Base-by-base conservation (phyloP, 2,113 vertebrate genomes). In the Genyomyrus donnyi region DNA sequence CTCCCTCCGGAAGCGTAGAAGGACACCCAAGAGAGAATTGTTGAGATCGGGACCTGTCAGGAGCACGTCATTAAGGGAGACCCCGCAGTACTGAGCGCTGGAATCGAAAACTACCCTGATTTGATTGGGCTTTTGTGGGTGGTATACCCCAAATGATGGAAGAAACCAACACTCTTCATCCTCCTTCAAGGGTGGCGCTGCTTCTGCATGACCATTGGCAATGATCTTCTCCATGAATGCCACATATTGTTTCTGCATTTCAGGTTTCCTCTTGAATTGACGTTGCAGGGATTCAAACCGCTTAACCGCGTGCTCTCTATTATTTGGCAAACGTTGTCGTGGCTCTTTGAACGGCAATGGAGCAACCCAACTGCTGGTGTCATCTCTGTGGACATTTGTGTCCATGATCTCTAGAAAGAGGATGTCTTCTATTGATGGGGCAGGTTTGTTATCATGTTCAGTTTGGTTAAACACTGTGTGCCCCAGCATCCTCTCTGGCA, bases 131-230 rank as follows among this genome's bases (percentile, higher is more conserved):
- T 53, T 53, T 19, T 53, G 52, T 17, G 17, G 52, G n/a, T 91
- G 90, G 62, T 90, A 91, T 1, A 91, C 80, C 17, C 89, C 62
- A 31, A 91, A 92, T 21, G 56, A 89, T 89, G 91, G 89, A 6
- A 90, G 53, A 35, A 89, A 91, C 88, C 66, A 91, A 66, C 89
- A 90, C 35, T 90, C 89, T 24, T 89, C 46, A 15, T 50, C 35
- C 8, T 89, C 83, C 42, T 21, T 39, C 56, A 90, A 46, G 74
- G 90, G 90, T 19, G 86, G 70, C 17, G 89, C 86, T 35, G 66
- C 62, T 48, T 91, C 91, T 46, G 45, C 45, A 48, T 89, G 52
- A 53, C 52, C 52, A 53, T 53, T 53, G 5, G 15, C 15, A 17
- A 53, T 19, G 52, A 53, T 53, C 52, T 53, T 53, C 52, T 53